phyloP scores from a whole-genome alignment of 1,140 invertebrate species.

The Chrysomallon squamiferum region DNA sequence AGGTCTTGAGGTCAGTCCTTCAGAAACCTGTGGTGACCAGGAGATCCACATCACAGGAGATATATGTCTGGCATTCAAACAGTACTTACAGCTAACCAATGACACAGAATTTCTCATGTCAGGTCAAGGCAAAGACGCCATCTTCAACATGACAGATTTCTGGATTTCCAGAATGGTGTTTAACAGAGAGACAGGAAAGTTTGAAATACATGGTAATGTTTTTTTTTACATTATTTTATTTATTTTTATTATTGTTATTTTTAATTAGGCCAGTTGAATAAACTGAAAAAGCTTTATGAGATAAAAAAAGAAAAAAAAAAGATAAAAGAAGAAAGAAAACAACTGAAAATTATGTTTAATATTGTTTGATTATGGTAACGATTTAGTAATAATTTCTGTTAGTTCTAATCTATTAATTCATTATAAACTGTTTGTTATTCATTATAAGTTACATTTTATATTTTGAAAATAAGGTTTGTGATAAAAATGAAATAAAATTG shows the following conservation, averaged over 20 bases:
- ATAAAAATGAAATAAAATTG: too few species aligned
- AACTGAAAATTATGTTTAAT: too few species aligned
- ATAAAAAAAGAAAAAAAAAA: too few species aligned
- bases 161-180: conserved; percentile 48
- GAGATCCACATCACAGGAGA: conserved; percentile 65
- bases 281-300: not conserved
- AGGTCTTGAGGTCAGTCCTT: conserved; percentile 51
- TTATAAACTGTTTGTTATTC: too few species aligned
- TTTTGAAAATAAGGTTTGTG: too few species aligned
- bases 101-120: conserved; percentile 40
- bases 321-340: too few species aligned
- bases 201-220: conserved; percentile 49
- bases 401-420: too few species aligned
- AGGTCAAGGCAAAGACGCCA: conserved; percentile 35
- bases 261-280: not conserved
- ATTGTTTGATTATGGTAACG: too few species aligned
- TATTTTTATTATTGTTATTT: not conserved
- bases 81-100: conserved; percentile 58
- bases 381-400: too few species aligned
- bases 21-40: conserved; percentile 31
- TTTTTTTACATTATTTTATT: too few species aligned
- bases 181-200: conserved; percentile 29
- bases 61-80: conserved; percentile 61
- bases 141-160: conserved; percentile 62
- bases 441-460: too few species aligned